phyloP scores from a whole-genome alignment of 2,113 vertebrate species.

The Laticauda laticaudata region DNA sequence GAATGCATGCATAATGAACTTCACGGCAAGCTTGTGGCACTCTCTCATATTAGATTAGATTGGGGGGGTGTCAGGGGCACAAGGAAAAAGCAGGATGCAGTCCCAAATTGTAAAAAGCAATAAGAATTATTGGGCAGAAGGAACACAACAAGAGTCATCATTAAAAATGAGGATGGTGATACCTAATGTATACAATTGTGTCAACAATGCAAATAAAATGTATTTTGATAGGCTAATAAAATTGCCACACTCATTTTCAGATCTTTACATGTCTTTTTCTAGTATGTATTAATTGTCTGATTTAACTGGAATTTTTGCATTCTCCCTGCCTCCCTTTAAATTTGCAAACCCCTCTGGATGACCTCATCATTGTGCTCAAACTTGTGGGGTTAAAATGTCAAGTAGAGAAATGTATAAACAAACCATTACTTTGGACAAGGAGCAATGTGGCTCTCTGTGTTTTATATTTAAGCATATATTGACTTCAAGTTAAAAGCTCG shows the following conservation, averaged over 20 bases:
- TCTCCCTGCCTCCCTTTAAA: neutral
- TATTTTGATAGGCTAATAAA: neutral
- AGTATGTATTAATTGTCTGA: neutral
- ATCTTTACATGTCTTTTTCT: neutral
- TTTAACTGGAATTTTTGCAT: neutral
- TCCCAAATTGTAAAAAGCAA: neutral
- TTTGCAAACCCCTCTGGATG: neutral
- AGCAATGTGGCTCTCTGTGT: neutral
- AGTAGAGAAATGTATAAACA: neutral
- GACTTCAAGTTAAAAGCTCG: conserved; percentile 12
- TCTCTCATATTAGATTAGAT: neutral
- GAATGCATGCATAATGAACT: neutral
- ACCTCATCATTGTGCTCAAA: no score
- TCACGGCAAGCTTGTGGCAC: neutral
- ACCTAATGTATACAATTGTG: neutral
- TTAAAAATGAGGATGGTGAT: neutral
- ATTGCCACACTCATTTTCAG: neutral
- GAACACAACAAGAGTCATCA: neutral
- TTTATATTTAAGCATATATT: neutral
- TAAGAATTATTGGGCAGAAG: neutral
- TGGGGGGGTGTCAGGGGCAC: no score
- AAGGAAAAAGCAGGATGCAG: neutral
- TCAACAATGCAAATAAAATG: neutral
- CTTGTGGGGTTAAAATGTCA: neutral
- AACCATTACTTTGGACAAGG: neutral